Evolutionary conservation across 2,113 vertebrate genomes (phyloP).

Genomic region (Calidris pugnax): DNA sequence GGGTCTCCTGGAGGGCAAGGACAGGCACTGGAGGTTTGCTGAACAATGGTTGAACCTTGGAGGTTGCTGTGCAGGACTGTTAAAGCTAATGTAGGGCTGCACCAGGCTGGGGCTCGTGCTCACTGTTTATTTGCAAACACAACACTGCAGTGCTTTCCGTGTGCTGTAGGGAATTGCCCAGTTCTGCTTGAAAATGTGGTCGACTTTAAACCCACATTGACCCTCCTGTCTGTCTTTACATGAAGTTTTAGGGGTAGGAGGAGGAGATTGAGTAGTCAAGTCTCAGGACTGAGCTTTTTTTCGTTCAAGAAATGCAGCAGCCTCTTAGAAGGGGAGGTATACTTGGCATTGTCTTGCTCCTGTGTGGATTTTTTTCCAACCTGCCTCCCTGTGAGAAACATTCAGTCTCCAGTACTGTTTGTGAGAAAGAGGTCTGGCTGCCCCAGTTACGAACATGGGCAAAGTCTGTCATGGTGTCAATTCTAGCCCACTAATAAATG

Average conservation of each 20-base stretch:
- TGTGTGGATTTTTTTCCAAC: not conserved
- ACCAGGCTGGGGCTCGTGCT: not conserved
- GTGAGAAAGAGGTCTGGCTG: not conserved
- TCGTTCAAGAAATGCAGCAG: not conserved
- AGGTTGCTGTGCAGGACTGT: accelerated
- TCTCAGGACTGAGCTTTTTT: not conserved
- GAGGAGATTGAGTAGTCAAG: not conserved
- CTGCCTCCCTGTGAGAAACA: not conserved
- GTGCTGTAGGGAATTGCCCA: not conserved
- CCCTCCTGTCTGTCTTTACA: not conserved
- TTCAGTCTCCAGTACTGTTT: not conserved
- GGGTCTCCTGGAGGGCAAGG: not conserved
- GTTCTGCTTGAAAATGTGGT: not conserved
- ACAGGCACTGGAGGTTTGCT: not conserved
- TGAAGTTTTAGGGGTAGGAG: not conserved
- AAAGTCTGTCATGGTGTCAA: not conserved
- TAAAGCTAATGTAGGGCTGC: not conserved
- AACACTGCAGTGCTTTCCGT: not conserved
- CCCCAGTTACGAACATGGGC: accelerated
- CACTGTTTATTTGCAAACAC: not conserved
- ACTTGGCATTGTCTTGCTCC: not conserved
- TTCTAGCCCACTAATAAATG: not conserved
- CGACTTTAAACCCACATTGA: not conserved
- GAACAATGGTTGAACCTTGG: not conserved
- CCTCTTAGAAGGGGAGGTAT: not conserved